Percentiles rank a stretch among this genome's conserved stretches.
These are phyloP conservation scores for Salmo trutta DNA, from an alignment of 2,797 vertebrate species.

Conservation along the genomic window DNA sequence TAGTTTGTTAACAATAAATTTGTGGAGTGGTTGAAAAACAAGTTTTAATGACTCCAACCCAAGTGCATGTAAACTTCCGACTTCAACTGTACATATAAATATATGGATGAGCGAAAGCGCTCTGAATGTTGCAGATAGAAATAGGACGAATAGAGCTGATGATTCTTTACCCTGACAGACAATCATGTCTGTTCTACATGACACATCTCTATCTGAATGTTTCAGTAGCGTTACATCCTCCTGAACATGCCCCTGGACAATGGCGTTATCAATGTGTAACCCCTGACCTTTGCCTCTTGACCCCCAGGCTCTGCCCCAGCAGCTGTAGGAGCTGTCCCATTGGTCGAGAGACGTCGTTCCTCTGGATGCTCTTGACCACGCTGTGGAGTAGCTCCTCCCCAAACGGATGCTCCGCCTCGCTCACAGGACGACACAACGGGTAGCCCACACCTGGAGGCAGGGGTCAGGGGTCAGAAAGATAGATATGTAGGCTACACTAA, in stretches of 20 bases:
- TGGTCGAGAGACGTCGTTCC: conserved; percentile 91
- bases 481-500: not conserved
- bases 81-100: no score
- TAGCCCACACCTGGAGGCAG: conserved; percentile 65
- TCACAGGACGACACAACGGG: conserved; percentile 61
- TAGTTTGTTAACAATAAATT: no score
- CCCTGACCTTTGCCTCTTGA: conserved; percentile 87
- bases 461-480: not conserved
- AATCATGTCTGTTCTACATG: not conserved
- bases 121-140: no score
- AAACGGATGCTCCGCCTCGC: conserved; percentile 83
- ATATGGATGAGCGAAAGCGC: no score
- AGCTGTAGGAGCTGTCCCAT: conserved; percentile 93
- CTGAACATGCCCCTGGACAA: not conserved
- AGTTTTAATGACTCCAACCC: no score
- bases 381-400: conserved; percentile 87
- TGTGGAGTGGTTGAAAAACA: no score
- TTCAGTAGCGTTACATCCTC: not conserved
- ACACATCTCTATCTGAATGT: not conserved
- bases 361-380: conserved; percentile 94
- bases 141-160: not conserved
- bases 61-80: no score
- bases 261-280: not conserved
- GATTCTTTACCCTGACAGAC: not conserved
- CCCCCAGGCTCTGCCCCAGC: conserved; percentile 83